phyloP scores from a whole-genome alignment of 2,888 invertebrate species.

The Athripsodes cinereus region DNA sequence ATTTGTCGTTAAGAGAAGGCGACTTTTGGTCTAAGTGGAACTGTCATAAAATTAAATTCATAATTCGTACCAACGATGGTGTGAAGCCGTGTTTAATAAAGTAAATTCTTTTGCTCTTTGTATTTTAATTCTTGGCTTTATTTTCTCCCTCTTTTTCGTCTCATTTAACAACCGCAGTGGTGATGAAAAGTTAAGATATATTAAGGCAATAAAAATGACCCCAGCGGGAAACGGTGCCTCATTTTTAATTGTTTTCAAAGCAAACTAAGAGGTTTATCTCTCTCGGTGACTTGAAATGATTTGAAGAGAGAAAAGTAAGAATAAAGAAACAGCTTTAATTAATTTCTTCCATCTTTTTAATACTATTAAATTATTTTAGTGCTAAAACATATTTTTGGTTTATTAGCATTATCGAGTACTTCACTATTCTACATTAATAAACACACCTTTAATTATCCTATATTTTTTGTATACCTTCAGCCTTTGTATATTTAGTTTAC shows the following conservation, averaged over 20 bases:
- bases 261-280: conserved; percentile 4
- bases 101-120: conserved; percentile 22
- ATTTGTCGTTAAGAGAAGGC: background rate
- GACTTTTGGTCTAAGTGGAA: conserved; percentile 3
- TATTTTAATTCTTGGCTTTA: conserved; percentile 23
- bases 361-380: no score
- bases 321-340: background rate
- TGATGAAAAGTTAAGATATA: conserved; percentile 23
- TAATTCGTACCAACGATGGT: conserved; percentile 12
- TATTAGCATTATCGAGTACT: no score
- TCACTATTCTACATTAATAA: no score
- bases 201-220: conserved; percentile 19
- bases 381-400: no score
- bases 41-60: conserved; percentile 22
- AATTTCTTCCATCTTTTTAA: background rate
- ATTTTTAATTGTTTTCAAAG: conserved; percentile 20
- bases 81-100: conserved; percentile 21
- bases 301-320: background rate
- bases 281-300: background rate
- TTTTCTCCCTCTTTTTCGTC: conserved; percentile 16
- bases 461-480: no score
- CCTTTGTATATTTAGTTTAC: no score
- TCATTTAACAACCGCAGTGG: conserved; percentile 15
- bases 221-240: conserved; percentile 2
- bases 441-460: no score